phyloP scores from a whole-genome alignment of 2,113 vertebrate genomes.

The Mellivora capensis region DNA sequence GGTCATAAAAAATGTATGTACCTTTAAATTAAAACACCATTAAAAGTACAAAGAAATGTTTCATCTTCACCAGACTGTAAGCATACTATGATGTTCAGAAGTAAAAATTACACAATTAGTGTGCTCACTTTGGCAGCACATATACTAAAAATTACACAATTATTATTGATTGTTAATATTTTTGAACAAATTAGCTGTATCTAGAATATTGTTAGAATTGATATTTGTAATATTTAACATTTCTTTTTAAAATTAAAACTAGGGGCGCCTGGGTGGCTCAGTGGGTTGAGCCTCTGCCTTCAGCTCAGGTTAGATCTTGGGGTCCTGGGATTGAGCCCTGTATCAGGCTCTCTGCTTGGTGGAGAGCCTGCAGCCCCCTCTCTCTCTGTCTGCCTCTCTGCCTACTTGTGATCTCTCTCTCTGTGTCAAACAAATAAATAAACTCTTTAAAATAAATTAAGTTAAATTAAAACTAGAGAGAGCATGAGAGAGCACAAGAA shows the following conservation, averaged over 20 bases:
- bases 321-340: too few relatives aligned
- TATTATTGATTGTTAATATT: not conserved
- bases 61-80: not conserved
- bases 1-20: not conserved
- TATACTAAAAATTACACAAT: not conserved
- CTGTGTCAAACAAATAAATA: too few relatives aligned
- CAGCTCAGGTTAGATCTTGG: too few relatives aligned
- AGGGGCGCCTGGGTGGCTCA: too few relatives aligned
- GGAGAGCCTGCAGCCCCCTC: too few relatives aligned
- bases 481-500: not conserved
- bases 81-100: not conserved
- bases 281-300: too few relatives aligned
- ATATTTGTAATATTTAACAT: not conserved
- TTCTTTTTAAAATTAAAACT: not conserved
- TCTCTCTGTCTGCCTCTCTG: too few relatives aligned
- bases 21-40: not conserved
- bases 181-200: not conserved
- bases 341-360: too few relatives aligned
- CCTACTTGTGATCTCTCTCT: too few relatives aligned
- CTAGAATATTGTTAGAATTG: not conserved
- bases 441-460: too few relatives aligned
- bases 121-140: too few relatives aligned
- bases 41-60: not conserved
- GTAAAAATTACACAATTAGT: not conserved
- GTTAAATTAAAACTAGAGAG: not conserved